Evolutionary conservation across 2,888 invertebrate species (phyloP), one percentile per base, ranked within the genome.

Genomic region (Drosophila paracracens): DNA sequence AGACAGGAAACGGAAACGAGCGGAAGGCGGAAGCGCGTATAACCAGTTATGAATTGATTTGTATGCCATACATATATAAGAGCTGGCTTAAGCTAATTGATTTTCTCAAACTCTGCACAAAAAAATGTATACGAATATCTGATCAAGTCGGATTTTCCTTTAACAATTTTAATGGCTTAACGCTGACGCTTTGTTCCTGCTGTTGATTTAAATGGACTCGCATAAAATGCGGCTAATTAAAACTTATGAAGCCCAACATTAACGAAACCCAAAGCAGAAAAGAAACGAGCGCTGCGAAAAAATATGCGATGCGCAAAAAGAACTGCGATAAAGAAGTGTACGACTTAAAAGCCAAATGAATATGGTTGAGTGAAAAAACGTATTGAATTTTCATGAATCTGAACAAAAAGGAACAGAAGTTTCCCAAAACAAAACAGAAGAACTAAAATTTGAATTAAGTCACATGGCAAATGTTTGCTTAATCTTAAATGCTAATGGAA

Each of bases 211-310:
- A 87, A 84, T 76, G 70, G 75, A 77, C 73, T 82, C 76, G 86
- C 88, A 85, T 88, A 88, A 85, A 85, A 83, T 77, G 83, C 83
- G 88, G 79, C 87, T 85, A 88, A 88, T 85, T 88, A 86, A 85
- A 88, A 85, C 81, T 85, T 88, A 79, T 83, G 70, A 81, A 77
- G 72, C 69, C 59, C 70, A 40, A 54, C 60, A 29, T 63, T 50
- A 48, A 61, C 48, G 38, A 48, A 61, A 54, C 38, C 16, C 31
- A 27, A 29, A 62, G 36, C 31, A 66, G 67, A 61, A 52, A n/a
- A 51, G 25, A 46, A 60, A 71, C 53, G 48, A 50, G 7, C 16
- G 13, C 25, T 46, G 25, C 4, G 38, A 21, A 66, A 65, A 67
- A 56, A 52, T 59, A 52, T 58, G 53, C 57, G 62, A 64, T 64